phyloP scores from a whole-genome alignment of 2,113 vertebrate species.

The Cyprinodon tularosa region DNA sequence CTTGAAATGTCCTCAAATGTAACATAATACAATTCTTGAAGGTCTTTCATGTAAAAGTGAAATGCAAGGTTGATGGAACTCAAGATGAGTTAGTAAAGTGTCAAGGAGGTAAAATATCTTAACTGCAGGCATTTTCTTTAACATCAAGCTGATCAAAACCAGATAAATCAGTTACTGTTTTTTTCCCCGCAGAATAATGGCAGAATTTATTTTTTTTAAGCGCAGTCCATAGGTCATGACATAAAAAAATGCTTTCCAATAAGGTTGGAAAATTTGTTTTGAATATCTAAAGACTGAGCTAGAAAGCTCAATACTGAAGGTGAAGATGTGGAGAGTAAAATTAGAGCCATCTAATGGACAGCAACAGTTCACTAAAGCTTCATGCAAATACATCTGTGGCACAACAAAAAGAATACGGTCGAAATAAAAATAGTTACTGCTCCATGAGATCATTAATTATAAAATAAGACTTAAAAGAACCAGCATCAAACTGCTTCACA shows the following conservation, averaged over 20 bases:
- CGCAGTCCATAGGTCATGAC: neutral
- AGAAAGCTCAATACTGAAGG: constrained; percentile 28
- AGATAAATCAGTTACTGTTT: constrained; percentile 2
- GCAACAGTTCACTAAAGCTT: neutral
- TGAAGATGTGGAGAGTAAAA: constrained; percentile 2
- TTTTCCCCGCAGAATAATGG: neutral
- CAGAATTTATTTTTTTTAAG: constrained; percentile 23
- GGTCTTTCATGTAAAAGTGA: constrained; percentile 16
- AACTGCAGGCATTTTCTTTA: constrained; percentile 15
- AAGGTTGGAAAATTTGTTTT: constrained; percentile 3
- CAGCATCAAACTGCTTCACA: constrained; percentile 32
- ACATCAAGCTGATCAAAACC: constrained; percentile 15
- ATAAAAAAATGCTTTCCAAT: constrained; percentile 5
- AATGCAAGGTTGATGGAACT: constrained; percentile 20
- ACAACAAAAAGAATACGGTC: constrained; percentile 8
- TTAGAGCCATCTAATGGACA: neutral
- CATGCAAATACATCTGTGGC: constrained; percentile 12
- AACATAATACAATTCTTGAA: constrained; percentile 14
- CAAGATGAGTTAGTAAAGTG: constrained; percentile 12
- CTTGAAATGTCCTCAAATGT: constrained; percentile 47
- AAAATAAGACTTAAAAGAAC: constrained; percentile 55
- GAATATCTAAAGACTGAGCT: neutral
- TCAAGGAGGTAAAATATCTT: constrained; percentile 2
- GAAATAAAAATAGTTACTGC: constrained; percentile 24
- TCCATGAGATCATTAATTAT: constrained; percentile 22